Conservation (phyloP, 2,888 invertebrate genomes). For the Leucoptera coffeella region DNA sequence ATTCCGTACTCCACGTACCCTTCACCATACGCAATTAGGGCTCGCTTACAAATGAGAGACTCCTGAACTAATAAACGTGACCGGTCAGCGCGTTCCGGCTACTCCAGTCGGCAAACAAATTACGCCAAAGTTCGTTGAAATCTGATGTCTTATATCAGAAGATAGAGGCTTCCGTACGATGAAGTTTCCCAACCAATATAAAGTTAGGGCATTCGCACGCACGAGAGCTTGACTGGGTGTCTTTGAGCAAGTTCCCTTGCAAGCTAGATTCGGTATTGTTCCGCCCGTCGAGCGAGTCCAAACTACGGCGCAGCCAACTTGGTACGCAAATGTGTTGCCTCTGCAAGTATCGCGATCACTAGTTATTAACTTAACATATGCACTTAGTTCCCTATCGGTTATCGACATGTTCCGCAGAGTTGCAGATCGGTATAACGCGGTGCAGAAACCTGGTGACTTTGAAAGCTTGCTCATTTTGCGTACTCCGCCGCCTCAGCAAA, state of each 20-base stretch:
- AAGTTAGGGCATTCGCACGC: conserved; percentile 40
- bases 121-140: conserved; percentile 3
- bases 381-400: conserved; percentile 25
- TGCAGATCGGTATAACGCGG: no score
- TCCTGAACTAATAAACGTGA: no score
- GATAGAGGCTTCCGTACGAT: conserved; percentile 20
- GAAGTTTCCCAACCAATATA: conserved; percentile 45
- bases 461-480: no score
- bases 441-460: no score
- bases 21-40: no score
- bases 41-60: no score
- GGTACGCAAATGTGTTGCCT: conserved; percentile 25
- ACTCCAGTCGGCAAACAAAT: conserved; percentile 1
- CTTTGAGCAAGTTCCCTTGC: conserved; percentile 44
- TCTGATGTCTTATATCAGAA: conserved; percentile 11
- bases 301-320: conserved; percentile 15
- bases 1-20: no score
- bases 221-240: conserved; percentile 24
- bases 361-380: conserved; percentile 33
- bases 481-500: no score
- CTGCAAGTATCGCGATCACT: conserved; percentile 30
- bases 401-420: conserved; percentile 12
- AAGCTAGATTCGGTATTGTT: conserved; percentile 49
- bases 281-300: conserved; percentile 26
- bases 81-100: no score